Percentiles rank a stretch among this genome's conserved stretches.
Conservation (phyloP, 1,140 invertebrate species). For the Drosophila virilis region DNA sequence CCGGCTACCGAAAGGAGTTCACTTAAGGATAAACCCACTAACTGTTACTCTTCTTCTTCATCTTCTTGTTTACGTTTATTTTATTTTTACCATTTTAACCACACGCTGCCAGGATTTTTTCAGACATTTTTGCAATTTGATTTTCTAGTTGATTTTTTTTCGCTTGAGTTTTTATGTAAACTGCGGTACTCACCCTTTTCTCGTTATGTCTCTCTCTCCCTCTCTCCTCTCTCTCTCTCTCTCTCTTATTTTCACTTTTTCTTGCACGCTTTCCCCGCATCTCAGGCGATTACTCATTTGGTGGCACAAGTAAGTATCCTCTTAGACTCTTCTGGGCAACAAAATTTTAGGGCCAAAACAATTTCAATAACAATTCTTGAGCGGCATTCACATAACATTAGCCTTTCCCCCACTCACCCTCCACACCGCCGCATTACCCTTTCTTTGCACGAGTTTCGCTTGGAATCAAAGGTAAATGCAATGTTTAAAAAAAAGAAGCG, state of each 20-base stretch:
- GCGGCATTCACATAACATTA: slow-evolving; percentile 58
- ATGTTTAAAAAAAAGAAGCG: slow-evolving; percentile 50
- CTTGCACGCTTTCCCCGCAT: slow-evolving; percentile 5
- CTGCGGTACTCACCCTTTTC: slow-evolving; percentile 68
- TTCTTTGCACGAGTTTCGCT: slow-evolving; percentile 16
- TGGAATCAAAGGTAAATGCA: slow-evolving; percentile 78
- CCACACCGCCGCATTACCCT: neutral
- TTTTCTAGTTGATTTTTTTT: slow-evolving; percentile 9
- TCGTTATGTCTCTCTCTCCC: slow-evolving; percentile 55
- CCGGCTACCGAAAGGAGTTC: neutral
- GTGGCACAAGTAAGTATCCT: slow-evolving; percentile 93
- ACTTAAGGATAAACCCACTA: slow-evolving; percentile 19
- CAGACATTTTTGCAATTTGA: slow-evolving; percentile 12
- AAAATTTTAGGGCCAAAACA: slow-evolving; percentile 79
- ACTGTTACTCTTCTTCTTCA: slow-evolving; percentile 31
- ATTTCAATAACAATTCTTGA: slow-evolving; percentile 81
- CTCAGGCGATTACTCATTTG: slow-evolving; percentile 91
- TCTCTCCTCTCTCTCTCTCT: neutral
- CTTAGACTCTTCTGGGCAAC: slow-evolving; percentile 45
- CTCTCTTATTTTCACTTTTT: slow-evolving; percentile 49
- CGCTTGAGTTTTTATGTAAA: slow-evolving; percentile 67
- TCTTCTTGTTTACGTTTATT: neutral
- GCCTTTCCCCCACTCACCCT: neutral
- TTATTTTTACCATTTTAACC: neutral
- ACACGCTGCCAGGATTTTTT: slow-evolving; percentile 37